Evolutionary conservation across 92 coral and sea anemone species (phyloP).

Genomic region (Epizoanthus rinbou): DNA sequence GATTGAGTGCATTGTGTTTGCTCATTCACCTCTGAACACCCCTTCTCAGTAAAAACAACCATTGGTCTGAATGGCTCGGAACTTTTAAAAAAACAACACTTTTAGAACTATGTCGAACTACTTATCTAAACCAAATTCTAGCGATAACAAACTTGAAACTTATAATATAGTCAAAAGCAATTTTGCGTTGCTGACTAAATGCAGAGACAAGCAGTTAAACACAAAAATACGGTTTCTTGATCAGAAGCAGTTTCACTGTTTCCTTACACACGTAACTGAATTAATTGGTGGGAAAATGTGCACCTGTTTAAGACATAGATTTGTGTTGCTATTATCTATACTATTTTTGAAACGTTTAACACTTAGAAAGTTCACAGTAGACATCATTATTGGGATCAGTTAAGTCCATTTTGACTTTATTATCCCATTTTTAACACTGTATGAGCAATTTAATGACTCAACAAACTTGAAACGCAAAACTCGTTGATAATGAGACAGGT

Average conservation of each 20-base stretch:
- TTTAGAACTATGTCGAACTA: not conserved
- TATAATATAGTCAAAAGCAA: not conserved
- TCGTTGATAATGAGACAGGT: not conserved
- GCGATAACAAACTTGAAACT: too few species aligned
- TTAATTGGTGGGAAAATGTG: slow-evolving; percentile 7
- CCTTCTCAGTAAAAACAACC: not conserved
- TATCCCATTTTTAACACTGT: not conserved
- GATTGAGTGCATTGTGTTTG: not conserved
- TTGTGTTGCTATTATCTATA: too few species aligned
- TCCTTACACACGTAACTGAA: not conserved
- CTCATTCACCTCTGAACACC: not conserved
- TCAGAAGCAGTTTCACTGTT: not conserved
- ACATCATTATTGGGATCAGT: not conserved
- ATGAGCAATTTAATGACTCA: not conserved
- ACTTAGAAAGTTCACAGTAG: not conserved
- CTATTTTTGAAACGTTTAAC: not conserved
- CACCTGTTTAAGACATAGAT: slow-evolving; percentile 8
- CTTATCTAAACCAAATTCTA: not conserved
- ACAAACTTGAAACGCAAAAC: not conserved
- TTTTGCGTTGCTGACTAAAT: not conserved
- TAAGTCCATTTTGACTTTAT: slow-evolving; percentile 19
- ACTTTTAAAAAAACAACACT: not conserved
- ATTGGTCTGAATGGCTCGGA: not conserved
- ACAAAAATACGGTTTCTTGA: not conserved
- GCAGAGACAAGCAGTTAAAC: too few species aligned